Evolutionary conservation across 2,797 vertebrate species (phyloP).

Genomic region (Hippocampus kuda): DNA sequence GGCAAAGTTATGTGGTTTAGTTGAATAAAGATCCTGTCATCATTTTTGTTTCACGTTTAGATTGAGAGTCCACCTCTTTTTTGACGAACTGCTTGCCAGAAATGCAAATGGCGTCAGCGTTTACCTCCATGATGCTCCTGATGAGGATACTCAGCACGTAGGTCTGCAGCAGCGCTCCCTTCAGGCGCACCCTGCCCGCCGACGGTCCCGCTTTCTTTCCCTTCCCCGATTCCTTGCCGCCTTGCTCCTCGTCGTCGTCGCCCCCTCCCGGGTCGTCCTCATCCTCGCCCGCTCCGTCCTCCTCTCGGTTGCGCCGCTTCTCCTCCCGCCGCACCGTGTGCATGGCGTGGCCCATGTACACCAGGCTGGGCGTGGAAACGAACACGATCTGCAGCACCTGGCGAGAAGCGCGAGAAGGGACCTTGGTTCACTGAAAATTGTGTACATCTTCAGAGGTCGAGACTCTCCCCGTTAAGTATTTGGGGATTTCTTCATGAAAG

Average conservation of each 20-base stretch:
- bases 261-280: constrained; percentile 63
- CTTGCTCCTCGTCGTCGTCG: constrained; percentile 40
- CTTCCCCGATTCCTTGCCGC: constrained; percentile 28
- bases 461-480: too few species aligned
- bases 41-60: too few species aligned
- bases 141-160: constrained; percentile 88
- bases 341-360: constrained; percentile 95
- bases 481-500: too few species aligned
- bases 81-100: too few species aligned
- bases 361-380: constrained; percentile 88
- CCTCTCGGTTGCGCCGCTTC: constrained; percentile 69
- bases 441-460: too few species aligned
- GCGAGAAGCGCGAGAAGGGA: neutral
- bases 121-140: constrained; percentile 79
- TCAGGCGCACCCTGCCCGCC: constrained; percentile 66
- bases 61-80: neutral
- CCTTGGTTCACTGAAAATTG: too few species aligned
- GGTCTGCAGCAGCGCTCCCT: constrained; percentile 82
- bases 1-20: too few species aligned
- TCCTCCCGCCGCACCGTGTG: constrained; percentile 85
- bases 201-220: constrained; percentile 29
- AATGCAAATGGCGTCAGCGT: neutral
- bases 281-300: constrained; percentile 58
- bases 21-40: too few species aligned
- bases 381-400: constrained; percentile 92